Evolutionary conservation across 2,888 invertebrate species (phyloP).

Genomic region (Lysandra coridon): DNA sequence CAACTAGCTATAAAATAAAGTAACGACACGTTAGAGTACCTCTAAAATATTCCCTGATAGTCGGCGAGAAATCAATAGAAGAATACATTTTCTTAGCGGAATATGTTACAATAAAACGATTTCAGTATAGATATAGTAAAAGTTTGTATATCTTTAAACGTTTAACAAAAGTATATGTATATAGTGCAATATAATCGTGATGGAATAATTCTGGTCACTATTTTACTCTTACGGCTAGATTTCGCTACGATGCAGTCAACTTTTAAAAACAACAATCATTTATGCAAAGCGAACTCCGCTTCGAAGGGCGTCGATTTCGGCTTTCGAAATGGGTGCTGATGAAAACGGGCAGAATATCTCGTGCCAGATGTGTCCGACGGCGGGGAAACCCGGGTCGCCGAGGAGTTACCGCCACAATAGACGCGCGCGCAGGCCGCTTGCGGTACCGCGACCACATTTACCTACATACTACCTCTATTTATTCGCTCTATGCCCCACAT

Average conservation of each 20-base stretch:
- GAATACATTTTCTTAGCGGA: conserved; percentile 45
- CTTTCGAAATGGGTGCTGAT: not conserved
- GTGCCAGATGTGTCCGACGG: conserved; percentile 5
- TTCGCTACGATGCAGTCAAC: conserved; percentile 45
- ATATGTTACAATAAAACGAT: conserved; percentile 46
- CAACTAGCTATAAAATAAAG: conserved; percentile 43
- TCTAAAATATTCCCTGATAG: conserved; percentile 41
- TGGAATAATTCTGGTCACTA: conserved; percentile 44
- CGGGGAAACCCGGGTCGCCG: not conserved
- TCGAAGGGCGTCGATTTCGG: conserved; percentile 35
- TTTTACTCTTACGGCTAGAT: conserved; percentile 44
- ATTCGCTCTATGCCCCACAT: conserved; percentile 5
- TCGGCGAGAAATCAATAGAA: conserved; percentile 44
- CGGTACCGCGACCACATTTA: conserved; percentile 19
- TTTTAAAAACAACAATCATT: conserved; percentile 36
- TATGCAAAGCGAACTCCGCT: conserved; percentile 40
- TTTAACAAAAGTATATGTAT: conserved; percentile 48
- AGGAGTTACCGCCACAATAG: not conserved
- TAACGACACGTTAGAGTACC: conserved; percentile 43
- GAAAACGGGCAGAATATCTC: conserved; percentile 23
- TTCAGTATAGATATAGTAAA: conserved; percentile 46
- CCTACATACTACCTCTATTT: conserved; percentile 12
- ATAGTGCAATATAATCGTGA: conserved; percentile 46
- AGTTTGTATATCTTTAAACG: conserved; percentile 48
- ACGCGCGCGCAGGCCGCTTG: not conserved